Percentiles rank a stretch among this genome's conserved stretches.
These are phyloP conservation scores for Pheosia gnoma DNA, from an alignment of 2,888 invertebrate species.

Conservation along the genomic window DNA sequence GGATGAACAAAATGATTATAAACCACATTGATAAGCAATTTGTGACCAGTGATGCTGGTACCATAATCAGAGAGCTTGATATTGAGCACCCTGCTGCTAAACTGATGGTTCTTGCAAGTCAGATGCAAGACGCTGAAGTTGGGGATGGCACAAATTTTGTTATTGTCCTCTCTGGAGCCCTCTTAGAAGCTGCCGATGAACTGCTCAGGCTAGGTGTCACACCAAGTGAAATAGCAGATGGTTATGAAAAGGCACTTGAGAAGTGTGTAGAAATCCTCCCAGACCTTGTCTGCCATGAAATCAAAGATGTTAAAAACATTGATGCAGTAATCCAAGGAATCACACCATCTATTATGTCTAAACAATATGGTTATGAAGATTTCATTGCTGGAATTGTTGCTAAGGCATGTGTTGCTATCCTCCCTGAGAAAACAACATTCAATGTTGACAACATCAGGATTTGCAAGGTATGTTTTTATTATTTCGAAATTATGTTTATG, in stretches of 20 bases:
- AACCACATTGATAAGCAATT: constrained; percentile 99
- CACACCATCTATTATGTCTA: constrained; percentile 95
- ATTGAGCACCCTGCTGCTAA: constrained; percentile 99
- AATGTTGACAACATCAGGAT: constrained; percentile 99
- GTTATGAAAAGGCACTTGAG: constrained; percentile 95
- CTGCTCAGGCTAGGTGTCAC: constrained; percentile 97
- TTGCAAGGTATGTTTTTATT: constrained; percentile 87
- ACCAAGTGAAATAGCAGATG: constrained; percentile 97
- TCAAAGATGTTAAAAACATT: constrained; percentile 87
- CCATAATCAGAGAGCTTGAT: constrained; percentile 97
- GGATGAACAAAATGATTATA: constrained; percentile 99
- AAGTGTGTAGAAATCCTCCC: constrained; percentile 96
- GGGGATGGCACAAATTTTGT: constrained; percentile 99
- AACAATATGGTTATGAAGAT: constrained; percentile 99
- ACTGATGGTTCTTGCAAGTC: constrained; percentile 96
- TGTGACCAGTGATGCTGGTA: constrained; percentile 99
- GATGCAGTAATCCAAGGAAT: constrained; percentile 90
- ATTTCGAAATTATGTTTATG: background rate
- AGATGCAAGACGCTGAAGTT: constrained; percentile 99
- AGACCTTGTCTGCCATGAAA: constrained; percentile 89
- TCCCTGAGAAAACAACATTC: constrained; percentile 94
- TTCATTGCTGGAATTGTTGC: constrained; percentile 93
- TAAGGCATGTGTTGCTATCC: constrained; percentile 93
- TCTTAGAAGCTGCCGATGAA: constrained; percentile 96
- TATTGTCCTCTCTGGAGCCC: constrained; percentile 95